phyloP scores from a whole-genome alignment of 92 coral and sea anemone species.

The Meandrina meandrites region DNA sequence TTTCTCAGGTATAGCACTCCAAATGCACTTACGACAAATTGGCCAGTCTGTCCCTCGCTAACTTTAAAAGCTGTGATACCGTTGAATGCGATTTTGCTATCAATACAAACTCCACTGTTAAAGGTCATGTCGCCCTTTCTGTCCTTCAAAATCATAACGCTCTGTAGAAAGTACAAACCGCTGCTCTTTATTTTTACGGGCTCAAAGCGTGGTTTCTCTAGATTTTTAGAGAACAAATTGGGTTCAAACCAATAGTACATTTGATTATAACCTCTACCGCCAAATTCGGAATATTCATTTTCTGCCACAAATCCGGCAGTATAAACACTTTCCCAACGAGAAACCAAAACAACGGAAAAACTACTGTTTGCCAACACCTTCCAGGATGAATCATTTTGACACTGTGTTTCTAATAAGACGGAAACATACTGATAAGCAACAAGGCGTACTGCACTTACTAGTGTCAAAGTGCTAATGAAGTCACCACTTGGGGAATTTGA shows the following conservation, averaged over 20 bases:
- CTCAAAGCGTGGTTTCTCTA: accelerated
- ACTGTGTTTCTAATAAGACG: not conserved
- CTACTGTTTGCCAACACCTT: constrained; percentile 51
- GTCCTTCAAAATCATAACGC: not conserved
- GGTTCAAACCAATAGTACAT: not conserved
- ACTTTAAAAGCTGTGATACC: constrained; percentile 37
- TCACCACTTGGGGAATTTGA: not conserved
- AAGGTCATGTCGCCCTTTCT: not conserved
- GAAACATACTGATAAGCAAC: constrained; percentile 37
- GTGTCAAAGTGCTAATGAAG: constrained; percentile 42
- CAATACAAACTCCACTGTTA: constrained; percentile 32
- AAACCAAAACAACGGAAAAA: constrained; percentile 54
- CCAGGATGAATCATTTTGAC: not conserved
- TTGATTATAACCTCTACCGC: accelerated
- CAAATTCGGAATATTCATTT: accelerated
- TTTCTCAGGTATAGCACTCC: constrained; percentile 51
- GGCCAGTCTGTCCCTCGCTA: not conserved
- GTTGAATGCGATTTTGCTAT: not conserved
- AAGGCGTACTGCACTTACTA: constrained; percentile 39
- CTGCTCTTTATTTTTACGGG: not conserved
- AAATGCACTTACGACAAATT: constrained; percentile 46
- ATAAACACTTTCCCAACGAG: constrained; percentile 36
- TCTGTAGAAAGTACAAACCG: constrained; percentile 34
- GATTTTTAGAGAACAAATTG: not conserved
- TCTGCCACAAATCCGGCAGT: constrained; percentile 43